Base-by-base conservation (phyloP, 1,140 invertebrate genomes). In the Drosophila prosaltans region DNA sequence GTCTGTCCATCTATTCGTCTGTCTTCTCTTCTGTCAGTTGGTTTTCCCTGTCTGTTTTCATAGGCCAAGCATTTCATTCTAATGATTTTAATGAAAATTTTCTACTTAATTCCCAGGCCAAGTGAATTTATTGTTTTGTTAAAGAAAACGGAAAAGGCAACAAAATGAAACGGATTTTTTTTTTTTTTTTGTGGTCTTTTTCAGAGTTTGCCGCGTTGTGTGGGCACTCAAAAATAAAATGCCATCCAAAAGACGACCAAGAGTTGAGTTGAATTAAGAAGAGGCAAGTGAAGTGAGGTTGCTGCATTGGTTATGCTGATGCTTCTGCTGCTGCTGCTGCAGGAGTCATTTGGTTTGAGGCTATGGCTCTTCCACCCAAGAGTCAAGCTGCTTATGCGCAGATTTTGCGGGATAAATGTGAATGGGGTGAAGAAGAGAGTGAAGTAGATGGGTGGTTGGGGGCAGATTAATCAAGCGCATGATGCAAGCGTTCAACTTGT, bases 11-110 rank as follows among this genome's bases (percentile, higher is more conserved):
- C 39, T 69, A n/a, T 30, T 1, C 7, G 69, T 48, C 43, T 48
- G 16, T 24, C 45, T 48, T 21, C 21, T 21, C 16, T 48, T 48
- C 45, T 48, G 45, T 48, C 45, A 48, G 45, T 21, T 48, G 45
- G 45, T 41, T 75, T 43, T 55, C 68, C n/a, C 71, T 77, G 83
- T 88, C 82, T 75, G 67, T 65, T 80, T 57, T 65, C 62, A 66
- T 73, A 58, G 55, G 65, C 28, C 41, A 40, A 8, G 40, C 67
- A 74, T 59, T 85, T 69, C 57, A 88, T 80, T 82, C 83, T 89
- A 89, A 88, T 88, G 83, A 74, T 88, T 88, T 88, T 89, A 88
- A 89, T 88, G 74, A 88, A 89, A 89, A 54, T 55, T 40, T 76
- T 54, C 76, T 43, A 67, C 60, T 77, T 77, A 77, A 77, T 72